Base-by-base conservation (phyloP, 2,888 invertebrate species). In the Tholera decimalis region DNA sequence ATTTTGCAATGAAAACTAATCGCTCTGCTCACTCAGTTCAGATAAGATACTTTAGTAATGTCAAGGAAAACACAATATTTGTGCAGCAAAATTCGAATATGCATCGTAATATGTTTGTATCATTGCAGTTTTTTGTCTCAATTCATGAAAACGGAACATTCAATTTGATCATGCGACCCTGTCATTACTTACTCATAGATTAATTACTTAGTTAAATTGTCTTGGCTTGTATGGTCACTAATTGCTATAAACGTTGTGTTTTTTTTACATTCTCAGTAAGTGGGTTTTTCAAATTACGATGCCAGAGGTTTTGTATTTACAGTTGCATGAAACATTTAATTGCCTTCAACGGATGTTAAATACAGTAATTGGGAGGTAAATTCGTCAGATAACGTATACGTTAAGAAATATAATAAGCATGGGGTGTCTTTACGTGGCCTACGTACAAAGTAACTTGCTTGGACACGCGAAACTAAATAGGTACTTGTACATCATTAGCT, bases 281-380 rank as follows among this genome's bases (percentile, higher is more conserved):
- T 92, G 91, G 91, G 87, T 90, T 93, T 91, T 91, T 86, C 75
- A 85, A 92, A 93, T 84, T 84, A 93, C 85, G 86, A 88, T 86
- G 87, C 90, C 86, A 90, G 89, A 90, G 88, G 89, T 90, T 93
- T 90, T 89, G 87, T 92, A 90, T 94, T 92, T 93, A 93, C 93
- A 93, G 93, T 92, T 93, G 93, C 93, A 90, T 91, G 93, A 91
- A 90, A 93, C 89, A 85, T 89, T 92, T 94, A 94, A 94, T 94
- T 93, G 91, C 91, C 77, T 84, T 82, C 85, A 89, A 87, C 90
- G 92, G 92, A 94, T 91, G 92, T 93, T 91, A 89, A 91, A 91
- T 89, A 89, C 91, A 86, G 91, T 94, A 93, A 93, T 93, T 93
- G 91, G 90, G 87, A 92, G 87, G 88, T 89, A 90, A 89, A 92